phyloP scores from a whole-genome alignment of 23 tunicate species.

The Pegea sp. region DNA sequence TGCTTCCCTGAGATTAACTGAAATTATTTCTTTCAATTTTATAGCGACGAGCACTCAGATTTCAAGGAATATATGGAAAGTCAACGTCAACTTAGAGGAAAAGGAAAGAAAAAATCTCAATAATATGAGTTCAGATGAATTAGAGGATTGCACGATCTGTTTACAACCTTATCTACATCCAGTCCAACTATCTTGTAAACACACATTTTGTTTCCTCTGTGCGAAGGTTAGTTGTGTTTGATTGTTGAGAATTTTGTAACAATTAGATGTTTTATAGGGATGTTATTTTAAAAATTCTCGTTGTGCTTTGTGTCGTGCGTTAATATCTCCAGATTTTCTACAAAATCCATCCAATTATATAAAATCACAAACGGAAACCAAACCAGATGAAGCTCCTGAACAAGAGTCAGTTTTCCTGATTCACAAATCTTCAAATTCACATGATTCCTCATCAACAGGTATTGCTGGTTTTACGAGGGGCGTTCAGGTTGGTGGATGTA shows the following conservation, averaged over 20 bases:
- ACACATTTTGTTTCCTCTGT: background rate
- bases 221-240: constrained; percentile 1
- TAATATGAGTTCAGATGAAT: background rate
- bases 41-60: constrained; percentile 19
- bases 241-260: background rate
- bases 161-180: background rate
- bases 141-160: background rate
- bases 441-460: background rate
- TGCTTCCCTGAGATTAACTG: background rate
- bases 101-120: constrained; percentile 7
- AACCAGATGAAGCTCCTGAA: too few relatives aligned
- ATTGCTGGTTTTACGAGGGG: background rate
- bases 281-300: too few relatives aligned
- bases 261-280: too few relatives aligned
- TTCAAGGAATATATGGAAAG: constrained; percentile 14
- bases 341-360: too few relatives aligned
- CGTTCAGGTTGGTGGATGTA: background rate
- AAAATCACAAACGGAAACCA: background rate
- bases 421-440: background rate
- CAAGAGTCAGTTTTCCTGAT: too few relatives aligned
- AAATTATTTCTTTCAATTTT: background rate
- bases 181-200: background rate
- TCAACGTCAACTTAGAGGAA: constrained; percentile 16
- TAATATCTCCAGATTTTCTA: too few relatives aligned
- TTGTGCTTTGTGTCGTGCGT: too few relatives aligned